phyloP scores from a whole-genome alignment of 2,797 vertebrate species.

The Clarias pachynema region DNA sequence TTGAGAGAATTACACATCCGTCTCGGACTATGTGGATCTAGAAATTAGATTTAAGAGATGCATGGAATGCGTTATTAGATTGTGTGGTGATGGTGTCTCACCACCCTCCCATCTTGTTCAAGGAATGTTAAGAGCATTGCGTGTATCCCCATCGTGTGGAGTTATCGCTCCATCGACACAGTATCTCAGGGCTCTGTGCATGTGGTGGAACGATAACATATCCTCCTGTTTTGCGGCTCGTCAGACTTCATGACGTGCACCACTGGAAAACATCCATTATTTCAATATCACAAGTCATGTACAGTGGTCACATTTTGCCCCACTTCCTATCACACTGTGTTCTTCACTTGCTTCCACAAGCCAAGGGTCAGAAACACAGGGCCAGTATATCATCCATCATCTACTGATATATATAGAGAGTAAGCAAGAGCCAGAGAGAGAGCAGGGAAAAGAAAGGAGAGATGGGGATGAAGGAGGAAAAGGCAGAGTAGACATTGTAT shows the following conservation, averaged over 20 bases:
- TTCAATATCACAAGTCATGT: slow-evolving; percentile 65
- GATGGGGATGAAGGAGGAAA: slow-evolving; percentile 29
- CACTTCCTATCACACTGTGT: background rate
- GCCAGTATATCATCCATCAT: slow-evolving; percentile 16
- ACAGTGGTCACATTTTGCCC: slow-evolving; percentile 35
- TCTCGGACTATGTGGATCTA: slow-evolving; percentile 68
- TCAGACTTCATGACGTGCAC: slow-evolving; percentile 68
- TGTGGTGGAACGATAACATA: slow-evolving; percentile 58
- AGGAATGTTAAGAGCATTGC: slow-evolving; percentile 63
- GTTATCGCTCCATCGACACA: slow-evolving; percentile 38
- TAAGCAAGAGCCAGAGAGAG: slow-evolving; percentile 50
- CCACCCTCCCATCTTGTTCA: slow-evolving; percentile 57
- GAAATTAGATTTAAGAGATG: slow-evolving; percentile 72
- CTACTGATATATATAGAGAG: slow-evolving; percentile 18
- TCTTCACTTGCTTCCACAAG: slow-evolving; percentile 56
- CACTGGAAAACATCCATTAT: slow-evolving; percentile 73
- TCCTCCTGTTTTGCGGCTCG: slow-evolving; percentile 54
- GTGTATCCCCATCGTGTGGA: slow-evolving; percentile 65
- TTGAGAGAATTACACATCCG: slow-evolving; percentile 63
- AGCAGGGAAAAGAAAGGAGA: slow-evolving; percentile 47
- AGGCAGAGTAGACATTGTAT: background rate
- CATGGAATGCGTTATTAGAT: slow-evolving; percentile 75
- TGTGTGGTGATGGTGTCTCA: slow-evolving; percentile 68
- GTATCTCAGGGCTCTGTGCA: slow-evolving; percentile 36
- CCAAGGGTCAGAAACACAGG: slow-evolving; percentile 14